Conservation (phyloP, 2,113 vertebrate genomes). For the Perccottus glenii region DNA sequence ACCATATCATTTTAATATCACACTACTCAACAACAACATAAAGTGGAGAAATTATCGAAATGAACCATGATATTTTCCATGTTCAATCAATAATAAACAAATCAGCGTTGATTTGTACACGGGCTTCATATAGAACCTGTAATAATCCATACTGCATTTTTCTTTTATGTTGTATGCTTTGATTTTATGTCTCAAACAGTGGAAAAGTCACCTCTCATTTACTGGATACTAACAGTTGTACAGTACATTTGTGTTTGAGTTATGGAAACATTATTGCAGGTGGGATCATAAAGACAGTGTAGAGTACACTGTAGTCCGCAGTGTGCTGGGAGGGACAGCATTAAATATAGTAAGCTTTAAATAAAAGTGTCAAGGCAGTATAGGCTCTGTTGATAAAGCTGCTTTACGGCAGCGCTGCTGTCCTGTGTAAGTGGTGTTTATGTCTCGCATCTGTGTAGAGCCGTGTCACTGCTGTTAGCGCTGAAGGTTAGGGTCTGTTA, state of each 20-base stretch:
- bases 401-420: slow-evolving; percentile 36
- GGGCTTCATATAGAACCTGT: slow-evolving; percentile 12
- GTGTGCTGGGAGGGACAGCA: slow-evolving; percentile 24
- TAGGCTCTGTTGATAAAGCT: slow-evolving; percentile 46
- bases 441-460: slow-evolving; percentile 34
- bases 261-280: slow-evolving; percentile 30
- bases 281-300: slow-evolving; percentile 5
- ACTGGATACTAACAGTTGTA: slow-evolving; percentile 33
- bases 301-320: slow-evolving; percentile 17
- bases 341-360: slow-evolving; percentile 51
- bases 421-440: slow-evolving; percentile 50
- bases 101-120: slow-evolving; percentile 39
- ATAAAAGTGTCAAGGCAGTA: slow-evolving; percentile 53
- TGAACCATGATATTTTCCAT: background rate
- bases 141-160: slow-evolving; percentile 46
- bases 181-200: slow-evolving; percentile 41
- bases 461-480: slow-evolving; percentile 23
- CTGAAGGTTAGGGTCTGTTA: slow-evolving; percentile 41
- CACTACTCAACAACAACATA: background rate
- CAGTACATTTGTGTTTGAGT: slow-evolving; percentile 36
- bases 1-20: background rate
- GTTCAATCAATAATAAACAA: slow-evolving; percentile 19
- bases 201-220: slow-evolving; percentile 36
- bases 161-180: slow-evolving; percentile 28
- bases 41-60: slow-evolving; percentile 10